phyloP scores from a whole-genome alignment of 2,797 vertebrate genomes.

The Odontamblyopus rebecca region DNA sequence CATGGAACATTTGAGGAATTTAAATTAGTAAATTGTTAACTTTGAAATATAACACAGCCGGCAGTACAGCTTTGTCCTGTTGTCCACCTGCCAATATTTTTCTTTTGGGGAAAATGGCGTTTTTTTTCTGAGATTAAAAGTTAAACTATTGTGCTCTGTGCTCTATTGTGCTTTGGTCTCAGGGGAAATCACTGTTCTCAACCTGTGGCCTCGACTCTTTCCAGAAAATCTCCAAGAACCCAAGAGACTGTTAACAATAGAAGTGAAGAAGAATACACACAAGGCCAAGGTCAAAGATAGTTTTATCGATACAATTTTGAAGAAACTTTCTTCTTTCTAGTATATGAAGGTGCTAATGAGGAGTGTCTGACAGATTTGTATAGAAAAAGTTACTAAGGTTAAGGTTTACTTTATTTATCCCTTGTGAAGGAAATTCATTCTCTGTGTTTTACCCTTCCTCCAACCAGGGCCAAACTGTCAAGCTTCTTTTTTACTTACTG shows the following conservation, averaged over 20 bases:
- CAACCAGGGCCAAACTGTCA: too few relatives aligned
- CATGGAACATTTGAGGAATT: too few relatives aligned
- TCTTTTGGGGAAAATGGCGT: neutral
- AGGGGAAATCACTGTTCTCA: slow-evolving; percentile 2
- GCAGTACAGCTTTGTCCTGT: neutral
- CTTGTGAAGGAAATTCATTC: too few relatives aligned
- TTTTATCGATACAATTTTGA: neutral
- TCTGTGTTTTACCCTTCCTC: too few relatives aligned
- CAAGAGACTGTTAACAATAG: neutral
- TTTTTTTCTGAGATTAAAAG: neutral
- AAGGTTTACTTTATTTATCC: too few relatives aligned
- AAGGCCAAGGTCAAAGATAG: neutral
- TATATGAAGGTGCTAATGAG: too few relatives aligned
- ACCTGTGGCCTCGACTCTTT: neutral
- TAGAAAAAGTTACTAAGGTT: too few relatives aligned
- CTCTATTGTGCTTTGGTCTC: neutral
- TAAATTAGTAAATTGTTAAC: too few relatives aligned
- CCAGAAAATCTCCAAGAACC: neutral
- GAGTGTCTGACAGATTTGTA: too few relatives aligned
- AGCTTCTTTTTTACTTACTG: too few relatives aligned
- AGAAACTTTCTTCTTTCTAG: neutral
- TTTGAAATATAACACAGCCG: too few relatives aligned
- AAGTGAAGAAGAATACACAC: neutral
- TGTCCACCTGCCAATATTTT: neutral
- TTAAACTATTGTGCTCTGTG: too few relatives aligned